A percentile compares a stretch with the other conserved stretches of the same genome.
Evolutionary conservation across 1,140 invertebrate genomes (phyloP).

Genomic region (Brachionus rubens): DNA sequence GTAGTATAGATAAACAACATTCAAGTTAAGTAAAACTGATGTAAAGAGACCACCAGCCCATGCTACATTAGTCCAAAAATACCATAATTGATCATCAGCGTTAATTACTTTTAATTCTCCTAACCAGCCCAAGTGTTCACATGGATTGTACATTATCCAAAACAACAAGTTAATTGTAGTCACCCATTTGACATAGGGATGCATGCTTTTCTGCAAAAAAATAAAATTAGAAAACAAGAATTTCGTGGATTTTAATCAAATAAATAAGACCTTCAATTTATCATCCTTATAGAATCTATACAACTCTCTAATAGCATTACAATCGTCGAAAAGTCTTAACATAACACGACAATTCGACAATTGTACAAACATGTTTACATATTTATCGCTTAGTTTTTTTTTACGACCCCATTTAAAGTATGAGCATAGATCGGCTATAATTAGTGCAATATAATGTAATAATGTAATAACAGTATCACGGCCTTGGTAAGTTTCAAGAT

Average conservation of each 20-base stretch:
- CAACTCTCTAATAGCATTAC: conserved; percentile 29
- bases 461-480: conserved; percentile 43
- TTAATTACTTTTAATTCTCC: conserved; percentile 35
- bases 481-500: conserved; percentile 43
- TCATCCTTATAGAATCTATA: conserved; percentile 33
- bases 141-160: conserved; percentile 43
- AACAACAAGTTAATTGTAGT: conserved; percentile 34
- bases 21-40: conserved; percentile 30
- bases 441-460: conserved; percentile 34
- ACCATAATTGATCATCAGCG: conserved; percentile 32
- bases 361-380: conserved; percentile 42
- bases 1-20: conserved; percentile 10
- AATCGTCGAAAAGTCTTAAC: conserved; percentile 39
- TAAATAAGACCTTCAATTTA: conserved; percentile 33
- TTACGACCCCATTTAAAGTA: conserved; percentile 9
- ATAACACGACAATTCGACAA: conserved; percentile 46
- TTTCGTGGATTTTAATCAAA: not conserved
- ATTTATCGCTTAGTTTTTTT: conserved; percentile 4
- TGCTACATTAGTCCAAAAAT: conserved; percentile 31
- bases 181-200: conserved; percentile 38
- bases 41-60: conserved; percentile 37
- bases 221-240: no score
- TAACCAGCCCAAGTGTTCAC: conserved; percentile 39
- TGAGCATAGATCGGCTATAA: conserved; percentile 28
- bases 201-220: conserved; percentile 6